Percentiles rank a stretch among this genome's conserved stretches.
phyloP scores from a whole-genome alignment of 2,888 invertebrate species.

The Yponomeuta sedellus region DNA sequence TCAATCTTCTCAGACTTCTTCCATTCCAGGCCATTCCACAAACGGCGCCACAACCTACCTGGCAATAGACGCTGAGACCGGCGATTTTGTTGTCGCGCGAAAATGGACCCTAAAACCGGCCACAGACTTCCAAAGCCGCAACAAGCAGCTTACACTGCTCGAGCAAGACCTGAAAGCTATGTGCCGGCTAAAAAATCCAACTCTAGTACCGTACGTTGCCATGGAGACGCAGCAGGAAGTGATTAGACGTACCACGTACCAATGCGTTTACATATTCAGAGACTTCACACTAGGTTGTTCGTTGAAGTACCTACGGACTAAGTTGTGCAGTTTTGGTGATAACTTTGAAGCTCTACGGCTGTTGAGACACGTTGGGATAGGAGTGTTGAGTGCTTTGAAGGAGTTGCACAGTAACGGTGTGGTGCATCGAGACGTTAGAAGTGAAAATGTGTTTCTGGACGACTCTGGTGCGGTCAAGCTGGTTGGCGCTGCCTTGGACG shows the following conservation, averaged over 20 bases:
- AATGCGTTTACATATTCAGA: constrained; percentile 82
- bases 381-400: constrained; percentile 84
- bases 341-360: constrained; percentile 40
- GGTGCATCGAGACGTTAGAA: constrained; percentile 88
- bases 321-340: constrained; percentile 40
- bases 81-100: constrained; percentile 82
- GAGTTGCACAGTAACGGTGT: constrained; percentile 89
- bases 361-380: constrained; percentile 81
- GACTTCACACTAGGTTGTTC: constrained; percentile 78
- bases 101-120: constrained; percentile 82
- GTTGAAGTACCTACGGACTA: constrained; percentile 43
- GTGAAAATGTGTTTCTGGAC: constrained; percentile 84
- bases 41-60: constrained; percentile 85
- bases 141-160: constrained; percentile 79
- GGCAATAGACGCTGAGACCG: constrained; percentile 84
- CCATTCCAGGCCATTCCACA: constrained; percentile 80
- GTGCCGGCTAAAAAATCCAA: constrained; percentile 81
- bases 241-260: constrained; percentile 39
- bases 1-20: not conserved
- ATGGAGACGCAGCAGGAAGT: constrained; percentile 81
- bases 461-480: constrained; percentile 77
- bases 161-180: constrained; percentile 88
- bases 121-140: constrained; percentile 56
- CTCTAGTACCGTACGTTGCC: constrained; percentile 85
- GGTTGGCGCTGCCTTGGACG: constrained; percentile 83